phyloP scores from a whole-genome alignment of 2,888 invertebrate genomes.

The Acanthoscelides obtectus region DNA sequence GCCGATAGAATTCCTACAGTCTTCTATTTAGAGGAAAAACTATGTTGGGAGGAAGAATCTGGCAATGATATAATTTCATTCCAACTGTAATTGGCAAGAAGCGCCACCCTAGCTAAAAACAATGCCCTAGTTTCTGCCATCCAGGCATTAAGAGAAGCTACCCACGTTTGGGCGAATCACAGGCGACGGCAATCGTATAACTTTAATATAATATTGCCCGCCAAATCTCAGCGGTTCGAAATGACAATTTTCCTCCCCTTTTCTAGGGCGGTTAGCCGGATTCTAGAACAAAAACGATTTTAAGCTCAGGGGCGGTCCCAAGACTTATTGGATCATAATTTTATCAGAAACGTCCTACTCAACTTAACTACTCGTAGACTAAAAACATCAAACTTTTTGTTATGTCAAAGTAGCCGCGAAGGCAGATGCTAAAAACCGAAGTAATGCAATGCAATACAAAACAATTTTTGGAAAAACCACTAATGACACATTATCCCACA shows the following conservation, averaged over 20 bases:
- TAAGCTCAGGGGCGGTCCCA: conserved; percentile 6
- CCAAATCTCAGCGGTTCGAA: conserved; percentile 23
- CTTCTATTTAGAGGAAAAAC: too few species aligned
- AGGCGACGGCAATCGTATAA: conserved; percentile 23
- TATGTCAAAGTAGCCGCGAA: too few species aligned
- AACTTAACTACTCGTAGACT: too few species aligned
- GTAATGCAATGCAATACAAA: too few species aligned
- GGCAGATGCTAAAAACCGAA: too few species aligned
- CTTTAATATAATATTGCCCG: conserved; percentile 27
- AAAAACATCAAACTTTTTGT: too few species aligned
- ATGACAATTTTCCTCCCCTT: conserved; percentile 23
- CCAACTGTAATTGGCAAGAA: neutral
- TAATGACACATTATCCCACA: too few species aligned
- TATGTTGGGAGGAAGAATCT: neutral
- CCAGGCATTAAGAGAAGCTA: neutral
- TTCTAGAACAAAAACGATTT: conserved; percentile 19
- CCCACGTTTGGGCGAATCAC: conserved; percentile 14
- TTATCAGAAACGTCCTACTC: too few species aligned
- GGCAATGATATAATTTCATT: neutral
- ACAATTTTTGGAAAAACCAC: too few species aligned
- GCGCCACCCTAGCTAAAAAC: neutral
- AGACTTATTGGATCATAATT: neutral
- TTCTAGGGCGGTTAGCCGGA: conserved; percentile 19
- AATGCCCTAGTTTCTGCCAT: neutral
- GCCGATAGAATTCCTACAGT: too few species aligned